Evolutionary conservation across 2,888 invertebrate species (phyloP).

Genomic region (Ochropleura leucogaster): DNA sequence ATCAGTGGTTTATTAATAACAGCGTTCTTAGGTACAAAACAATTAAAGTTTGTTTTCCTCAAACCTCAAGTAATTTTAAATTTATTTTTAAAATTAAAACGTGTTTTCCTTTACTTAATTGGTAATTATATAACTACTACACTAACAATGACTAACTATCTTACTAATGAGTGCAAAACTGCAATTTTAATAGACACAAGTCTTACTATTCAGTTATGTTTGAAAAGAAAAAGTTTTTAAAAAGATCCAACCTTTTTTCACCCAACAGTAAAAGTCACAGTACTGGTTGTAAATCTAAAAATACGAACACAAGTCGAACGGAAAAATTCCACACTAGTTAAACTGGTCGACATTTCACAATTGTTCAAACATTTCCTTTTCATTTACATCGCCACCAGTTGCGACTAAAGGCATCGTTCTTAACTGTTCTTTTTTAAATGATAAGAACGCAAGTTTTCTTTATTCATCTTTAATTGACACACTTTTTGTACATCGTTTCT

Average conservation of each 20-base stretch:
- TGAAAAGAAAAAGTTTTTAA: background rate
- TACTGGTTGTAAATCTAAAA: constrained; percentile 21
- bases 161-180: background rate
- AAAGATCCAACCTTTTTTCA: background rate
- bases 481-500: constrained; percentile 24
- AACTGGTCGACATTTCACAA: constrained; percentile 46
- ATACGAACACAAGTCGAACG: constrained; percentile 24
- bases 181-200: background rate
- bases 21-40: background rate
- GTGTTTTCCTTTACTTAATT: constrained; percentile 4
- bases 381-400: constrained; percentile 9
- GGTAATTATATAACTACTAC: background rate
- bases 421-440: constrained; percentile 8
- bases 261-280: background rate
- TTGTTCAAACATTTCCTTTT: constrained; percentile 60
- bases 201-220: background rate
- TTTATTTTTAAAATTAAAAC: background rate
- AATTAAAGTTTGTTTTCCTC: background rate
- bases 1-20: background rate
- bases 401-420: constrained; percentile 4
- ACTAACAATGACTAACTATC: background rate
- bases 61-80: background rate
- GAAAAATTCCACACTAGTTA: constrained; percentile 36
- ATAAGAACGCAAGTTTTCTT: background rate
- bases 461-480: constrained; percentile 18